Evolutionary conservation across 35 echinoderm and acorn worm genomes (phyloP), one percentile per base, ranked within the genome.

Genomic region (Apostichopus japonicus): DNA sequence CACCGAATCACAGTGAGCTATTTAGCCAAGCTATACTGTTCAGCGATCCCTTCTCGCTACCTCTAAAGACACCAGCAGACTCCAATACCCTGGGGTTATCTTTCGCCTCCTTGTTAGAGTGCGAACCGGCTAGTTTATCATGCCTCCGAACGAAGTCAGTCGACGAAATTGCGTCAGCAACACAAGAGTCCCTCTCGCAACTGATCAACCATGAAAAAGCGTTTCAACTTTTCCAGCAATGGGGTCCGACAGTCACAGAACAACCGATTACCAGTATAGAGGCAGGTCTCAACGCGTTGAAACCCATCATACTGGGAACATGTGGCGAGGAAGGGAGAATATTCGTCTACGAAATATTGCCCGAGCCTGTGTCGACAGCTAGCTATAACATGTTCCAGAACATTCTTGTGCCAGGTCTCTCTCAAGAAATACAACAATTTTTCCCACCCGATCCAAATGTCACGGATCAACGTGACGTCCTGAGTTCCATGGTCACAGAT

Each of bases 191-290:
- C 9, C 16, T 56, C 6, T 24, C 71, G 1, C 16, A 52, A 6
- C 8, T 78, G 55, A 52, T 94, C 10, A 90, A 94, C 77, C 55
- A 58, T 19, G 1, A 70, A 19, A 67, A 90, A 21, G 24, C 61
- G n/a, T 90, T 94, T 55, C 87, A 94, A 52, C 56, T 91, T 25
- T 91, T 94, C 61, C 87, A 94, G 63, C 87, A 58, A 61, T 94
- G 93, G 93, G 93, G 93, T 25, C 93, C 93, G 27, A 90, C 78
- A 8, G 65, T 94, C 7, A 78, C 33, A 1, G 87, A 65, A 8
- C 62, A 91, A 61, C 77, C 89, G 6, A 73, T 94, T 6, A 19
- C 78, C 4, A 52, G 55, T 4, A 51, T 94, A 17, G 33, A 67
- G 25, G 53, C 14, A 5, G 93, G 80, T 55, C 21, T 72, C 6